Conservation (phyloP, 2,113 vertebrate species). For the Vombatus ursinus region DNA sequence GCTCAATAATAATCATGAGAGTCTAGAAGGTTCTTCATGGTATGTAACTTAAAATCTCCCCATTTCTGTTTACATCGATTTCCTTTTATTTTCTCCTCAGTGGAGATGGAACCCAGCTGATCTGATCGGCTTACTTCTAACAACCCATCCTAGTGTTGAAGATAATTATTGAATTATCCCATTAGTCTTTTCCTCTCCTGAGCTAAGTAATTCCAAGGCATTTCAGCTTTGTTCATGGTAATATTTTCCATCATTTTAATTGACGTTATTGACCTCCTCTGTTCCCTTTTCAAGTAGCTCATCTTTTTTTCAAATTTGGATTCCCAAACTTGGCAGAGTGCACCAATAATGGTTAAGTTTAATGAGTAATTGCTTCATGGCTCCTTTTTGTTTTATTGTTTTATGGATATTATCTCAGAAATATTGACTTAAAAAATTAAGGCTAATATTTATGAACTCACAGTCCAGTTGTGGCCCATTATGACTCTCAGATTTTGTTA, state of each 20-base stretch:
- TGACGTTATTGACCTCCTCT: conserved; percentile 8
- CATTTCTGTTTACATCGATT: conserved; percentile 50
- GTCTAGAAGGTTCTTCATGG: not conserved
- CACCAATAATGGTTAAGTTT: not conserved
- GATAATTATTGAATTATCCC: conserved; percentile 64
- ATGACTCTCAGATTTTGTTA: not conserved
- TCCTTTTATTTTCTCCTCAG: conserved; percentile 50
- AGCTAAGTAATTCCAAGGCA: conserved; percentile 59
- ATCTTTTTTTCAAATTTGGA: not conserved
- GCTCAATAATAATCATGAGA: not conserved
- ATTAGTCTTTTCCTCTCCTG: conserved; percentile 57
- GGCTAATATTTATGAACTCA: not conserved
- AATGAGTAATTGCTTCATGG: not conserved
- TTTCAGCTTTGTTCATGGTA: conserved; percentile 51
- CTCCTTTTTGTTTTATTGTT: not conserved
- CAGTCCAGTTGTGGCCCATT: not conserved
- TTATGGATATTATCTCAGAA: conserved; percentile 27
- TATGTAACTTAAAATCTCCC: not conserved
- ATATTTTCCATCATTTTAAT: conserved; percentile 63
- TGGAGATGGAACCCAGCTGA: conserved; percentile 45
- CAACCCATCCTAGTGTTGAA: conserved; percentile 50
- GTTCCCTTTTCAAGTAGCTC: conserved; percentile 46
- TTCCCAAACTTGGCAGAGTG: not conserved
- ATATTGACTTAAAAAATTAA: not conserved
- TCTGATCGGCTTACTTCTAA: conserved; percentile 42